Base-by-base conservation (phyloP, 1,140 invertebrate genomes). In the Heterodera schachtii region DNA sequence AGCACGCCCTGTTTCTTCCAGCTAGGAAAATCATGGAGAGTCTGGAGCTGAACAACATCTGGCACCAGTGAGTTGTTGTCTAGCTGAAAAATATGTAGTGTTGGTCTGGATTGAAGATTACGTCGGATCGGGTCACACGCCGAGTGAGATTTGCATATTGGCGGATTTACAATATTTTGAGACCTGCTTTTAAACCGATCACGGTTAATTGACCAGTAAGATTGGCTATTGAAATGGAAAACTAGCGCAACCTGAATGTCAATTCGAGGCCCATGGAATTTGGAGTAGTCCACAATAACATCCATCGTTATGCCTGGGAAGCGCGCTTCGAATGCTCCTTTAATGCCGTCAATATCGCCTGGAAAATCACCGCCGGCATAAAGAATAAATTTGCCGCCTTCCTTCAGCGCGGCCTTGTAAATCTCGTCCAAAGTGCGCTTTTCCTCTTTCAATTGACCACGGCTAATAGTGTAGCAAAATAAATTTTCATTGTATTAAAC, bases 51-150 rank as follows among this genome's bases (percentile, higher is more conserved):
- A 43, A 75, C 73, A 6, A 44, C 60, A 31, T 75, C 47, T 8
- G 73, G 73, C 73, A 52, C 73, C 7, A 75, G 73, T 75, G n/a
- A 21, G 16, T 19, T 69, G 73, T n/a, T 49, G 0, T 8, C 73
- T 1, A 52, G 73, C 73, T 52, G 49, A 52, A 31, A 31, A 31
- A 31, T 31, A 31, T 31, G 31, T 31, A 31, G 31, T 31, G 31
- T 31, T 31, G 31, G 31, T 31, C 31, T 31, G 31, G 31, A 31
- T 31, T 31, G 31, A 31, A 31, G 31, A 31, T 1, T 31, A 31
- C 0, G 31, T 31, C 1, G 31, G 31, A 31, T 31, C 31, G 31
- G 31, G 31, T 31, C 31, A 31, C 31, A 31, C 31, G 31, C 31
- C 31, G 31, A 31, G 1, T 31, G 31, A 31, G 31, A 31, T 31